Base-by-base conservation (phyloP, 2,113 vertebrate species). In the Microcebus griseorufus region DNA sequence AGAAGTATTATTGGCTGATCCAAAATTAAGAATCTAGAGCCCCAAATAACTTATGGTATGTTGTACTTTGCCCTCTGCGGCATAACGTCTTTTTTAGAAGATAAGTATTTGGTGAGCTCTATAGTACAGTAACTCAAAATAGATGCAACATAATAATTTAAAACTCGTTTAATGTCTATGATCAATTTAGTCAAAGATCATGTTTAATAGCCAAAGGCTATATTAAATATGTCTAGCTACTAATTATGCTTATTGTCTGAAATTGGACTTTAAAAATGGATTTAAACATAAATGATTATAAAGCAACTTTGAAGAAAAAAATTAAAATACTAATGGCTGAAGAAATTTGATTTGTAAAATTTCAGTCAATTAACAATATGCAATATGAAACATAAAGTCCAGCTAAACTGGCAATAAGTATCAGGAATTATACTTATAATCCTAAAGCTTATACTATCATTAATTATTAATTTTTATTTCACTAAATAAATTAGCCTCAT, bases 181-280 rank as follows among this genome's bases (percentile, higher is more conserved):
- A 67, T 88, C 88, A 93, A 45, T 64, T 94, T 78, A 83, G 58
- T 78, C 58, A 88, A 92, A 89, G 34, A 45, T 91, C 55, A 95
- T 42, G 34, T 91, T 86, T 72, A 97, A 95, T 4, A 96, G 53
- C 17, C 45, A 96, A 95, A 90, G 58, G 6, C 37, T 87, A 8
- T 20, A 93, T 89, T 95, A 94, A 88, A 73, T 80, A 94, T 79
- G 20, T 87, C 34, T 23, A 97, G 34, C 48, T 97, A 27, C 78
- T 94, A 65, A 78, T 82, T 96, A 91, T 65, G 12, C 0, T 75
- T 86, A 53, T 80, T 79, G 13, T 22, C 55, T 88, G 34, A 97
- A 93, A 93, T 25, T 32, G 37, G 39, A 32, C n/a, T 84, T 88
- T 93, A 42, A 94, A 96, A 95, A 78, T 76, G 32, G n/a, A 79